Percentiles rank a stretch among this genome's conserved stretches.
These are phyloP conservation scores for Pyrrhia umbra DNA, from an alignment of 2,888 invertebrate species.

Conservation along the genomic window DNA sequence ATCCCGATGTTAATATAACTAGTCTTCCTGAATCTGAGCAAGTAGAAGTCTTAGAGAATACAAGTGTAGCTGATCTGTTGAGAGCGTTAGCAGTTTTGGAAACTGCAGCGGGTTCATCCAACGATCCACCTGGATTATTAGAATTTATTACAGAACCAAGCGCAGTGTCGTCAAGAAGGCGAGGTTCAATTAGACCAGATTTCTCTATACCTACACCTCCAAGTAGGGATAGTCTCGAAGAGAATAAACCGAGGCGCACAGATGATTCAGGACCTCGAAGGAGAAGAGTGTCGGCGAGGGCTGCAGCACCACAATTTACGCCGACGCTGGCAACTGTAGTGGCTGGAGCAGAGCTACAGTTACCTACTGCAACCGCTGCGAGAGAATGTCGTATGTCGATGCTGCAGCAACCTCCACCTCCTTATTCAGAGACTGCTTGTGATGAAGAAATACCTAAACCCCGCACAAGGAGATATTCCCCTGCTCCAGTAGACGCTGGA, in stretches of 20 bases:
- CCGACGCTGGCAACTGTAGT: constrained; percentile 86
- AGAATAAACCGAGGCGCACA: constrained; percentile 60
- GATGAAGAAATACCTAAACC: constrained; percentile 76
- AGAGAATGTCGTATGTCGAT: constrained; percentile 86
- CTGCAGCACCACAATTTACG: constrained; percentile 83
- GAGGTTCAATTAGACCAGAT: constrained; percentile 82
- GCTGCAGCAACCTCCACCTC: constrained; percentile 85
- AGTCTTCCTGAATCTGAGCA: constrained; percentile 84
- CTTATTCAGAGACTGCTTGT: constrained; percentile 78
- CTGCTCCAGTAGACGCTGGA: constrained; percentile 80
- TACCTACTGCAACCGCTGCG: constrained; percentile 81
- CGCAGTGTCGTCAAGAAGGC: constrained; percentile 70
- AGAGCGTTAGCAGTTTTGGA: constrained; percentile 93
- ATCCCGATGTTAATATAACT: constrained; percentile 82
- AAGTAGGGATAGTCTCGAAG: constrained; percentile 72
- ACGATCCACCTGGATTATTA: constrained; percentile 72
- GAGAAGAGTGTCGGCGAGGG: constrained; percentile 84
- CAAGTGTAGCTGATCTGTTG: constrained; percentile 95
- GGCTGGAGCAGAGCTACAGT: constrained; percentile 84
- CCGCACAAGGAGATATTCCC: constrained; percentile 82
- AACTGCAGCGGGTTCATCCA: constrained; percentile 72
- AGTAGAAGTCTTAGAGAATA: constrained; percentile 93
- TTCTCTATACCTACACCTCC: constrained; percentile 73
- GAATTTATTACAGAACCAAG: constrained; percentile 73
- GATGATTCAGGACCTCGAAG: constrained; percentile 76